A percentile compares a stretch with the other conserved stretches of the same genome.
These are phyloP conservation scores for Drosophila austrosaltans DNA, from an alignment of 2,888 invertebrate genomes.

Conservation along the genomic window DNA sequence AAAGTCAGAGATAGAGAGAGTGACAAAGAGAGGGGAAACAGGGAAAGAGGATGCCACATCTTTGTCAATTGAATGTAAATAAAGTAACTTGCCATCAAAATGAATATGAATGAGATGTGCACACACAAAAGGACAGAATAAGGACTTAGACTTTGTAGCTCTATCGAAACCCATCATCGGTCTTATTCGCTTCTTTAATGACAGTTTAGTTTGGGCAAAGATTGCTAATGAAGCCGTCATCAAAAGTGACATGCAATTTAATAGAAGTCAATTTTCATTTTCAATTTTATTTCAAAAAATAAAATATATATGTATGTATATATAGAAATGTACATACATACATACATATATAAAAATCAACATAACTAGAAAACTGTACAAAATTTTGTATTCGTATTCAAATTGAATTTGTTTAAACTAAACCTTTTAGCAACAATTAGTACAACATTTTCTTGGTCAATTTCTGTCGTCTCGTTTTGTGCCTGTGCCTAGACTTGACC, in stretches of 20 bases:
- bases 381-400: conserved; percentile 11
- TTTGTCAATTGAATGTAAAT: conserved; percentile 70
- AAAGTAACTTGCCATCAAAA: conserved; percentile 44
- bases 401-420: conserved; percentile 35
- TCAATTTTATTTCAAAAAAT: not conserved
- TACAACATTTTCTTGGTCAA: conserved; percentile 39
- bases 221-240: conserved; percentile 41
- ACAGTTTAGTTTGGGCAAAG: conserved; percentile 29
- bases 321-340: too few species aligned
- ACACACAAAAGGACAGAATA: conserved; percentile 14
- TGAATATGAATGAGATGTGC: conserved; percentile 49
- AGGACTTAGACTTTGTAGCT: conserved; percentile 12
- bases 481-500: conserved; percentile 31
- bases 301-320: too few species aligned
- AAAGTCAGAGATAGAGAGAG: conserved; percentile 12
- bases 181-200: conserved; percentile 32
- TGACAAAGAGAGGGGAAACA: conserved; percentile 17
- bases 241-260: conserved; percentile 55
- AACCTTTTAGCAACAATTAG: conserved; percentile 47
- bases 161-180: not conserved
- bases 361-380: not conserved
- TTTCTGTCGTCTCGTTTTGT: not conserved
- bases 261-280: conserved; percentile 32
- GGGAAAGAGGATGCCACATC: conserved; percentile 46
- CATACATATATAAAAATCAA: not conserved